phyloP scores from a whole-genome alignment of 1,140 invertebrate genomes.

The Drosophila navojoa region DNA sequence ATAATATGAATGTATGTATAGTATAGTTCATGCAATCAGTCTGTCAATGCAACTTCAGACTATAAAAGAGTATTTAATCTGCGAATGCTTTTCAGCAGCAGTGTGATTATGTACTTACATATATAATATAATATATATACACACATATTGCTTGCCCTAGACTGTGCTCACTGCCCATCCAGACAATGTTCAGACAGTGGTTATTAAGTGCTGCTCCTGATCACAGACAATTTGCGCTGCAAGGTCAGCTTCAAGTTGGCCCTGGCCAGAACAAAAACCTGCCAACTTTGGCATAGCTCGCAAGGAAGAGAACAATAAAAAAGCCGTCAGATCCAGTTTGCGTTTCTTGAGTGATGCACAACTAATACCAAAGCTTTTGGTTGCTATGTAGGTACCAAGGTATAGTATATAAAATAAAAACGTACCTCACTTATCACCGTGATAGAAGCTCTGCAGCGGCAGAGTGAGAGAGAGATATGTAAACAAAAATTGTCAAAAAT shows the following conservation, averaged over 20 bases:
- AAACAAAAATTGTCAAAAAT: slow-evolving; percentile 25
- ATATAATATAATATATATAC: background rate
- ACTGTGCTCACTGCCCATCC: background rate
- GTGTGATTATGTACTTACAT: background rate
- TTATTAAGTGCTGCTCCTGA: slow-evolving; percentile 7
- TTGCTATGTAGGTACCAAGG: slow-evolving; percentile 21
- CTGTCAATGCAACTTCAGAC: background rate
- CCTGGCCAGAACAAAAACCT: slow-evolving; percentile 33
- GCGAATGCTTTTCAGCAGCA: background rate
- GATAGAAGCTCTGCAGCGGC: slow-evolving; percentile 14
- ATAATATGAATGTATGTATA: no score
- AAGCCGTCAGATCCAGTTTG: slow-evolving; percentile 33
- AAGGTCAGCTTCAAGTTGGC: slow-evolving; percentile 47
- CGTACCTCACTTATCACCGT: slow-evolving; percentile 1
- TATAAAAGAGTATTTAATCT: background rate
- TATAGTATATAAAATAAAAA: background rate
- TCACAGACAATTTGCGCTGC: slow-evolving; percentile 9
- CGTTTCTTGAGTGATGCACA: background rate
- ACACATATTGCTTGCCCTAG: background rate
- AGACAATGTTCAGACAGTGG: slow-evolving; percentile 23
- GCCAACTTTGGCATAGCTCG: slow-evolving; percentile 40
- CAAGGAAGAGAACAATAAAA: slow-evolving; percentile 1
- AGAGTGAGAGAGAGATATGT: slow-evolving; percentile 23
- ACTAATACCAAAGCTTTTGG: slow-evolving; percentile 1
- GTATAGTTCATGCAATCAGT: no score